These are phyloP conservation scores for Orthosia gracilis DNA, from an alignment of 2,888 invertebrate genomes.

Conservation along the genomic window DNA sequence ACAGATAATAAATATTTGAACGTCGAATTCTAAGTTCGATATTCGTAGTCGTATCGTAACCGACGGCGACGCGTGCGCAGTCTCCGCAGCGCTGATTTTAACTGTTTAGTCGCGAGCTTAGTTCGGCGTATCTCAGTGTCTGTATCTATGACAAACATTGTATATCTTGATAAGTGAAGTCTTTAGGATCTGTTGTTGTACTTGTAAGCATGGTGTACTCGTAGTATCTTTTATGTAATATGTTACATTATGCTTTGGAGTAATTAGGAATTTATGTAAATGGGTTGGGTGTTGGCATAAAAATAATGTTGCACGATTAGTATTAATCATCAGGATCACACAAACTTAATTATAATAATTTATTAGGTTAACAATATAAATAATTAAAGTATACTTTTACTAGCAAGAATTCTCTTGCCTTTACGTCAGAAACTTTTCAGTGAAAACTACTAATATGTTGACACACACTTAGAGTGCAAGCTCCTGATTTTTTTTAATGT, in stretches of 20 bases:
- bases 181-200: conserved; percentile 44
- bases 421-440: neutral
- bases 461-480: too few relatives aligned
- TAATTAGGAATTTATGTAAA: conserved; percentile 3
- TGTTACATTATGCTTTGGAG: neutral
- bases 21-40: conserved; percentile 69
- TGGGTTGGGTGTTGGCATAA: too few relatives aligned
- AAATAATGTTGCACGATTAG: neutral
- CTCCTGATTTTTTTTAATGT: too few relatives aligned
- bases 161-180: conserved; percentile 66
- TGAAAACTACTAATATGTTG: neutral
- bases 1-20: conserved; percentile 49
- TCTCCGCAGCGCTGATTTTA: conserved; percentile 84
- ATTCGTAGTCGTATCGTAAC: conserved; percentile 65
- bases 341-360: neutral
- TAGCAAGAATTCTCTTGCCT: too few relatives aligned
- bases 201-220: conserved; percentile 24
- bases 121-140: conserved; percentile 66
- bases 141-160: conserved; percentile 72
- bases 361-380: too few relatives aligned
- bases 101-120: conserved; percentile 80
- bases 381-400: too few relatives aligned
- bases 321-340: too few relatives aligned
- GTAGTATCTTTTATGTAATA: conserved; percentile 44
- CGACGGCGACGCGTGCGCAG: conserved; percentile 86